A percentile compares a stretch with the other conserved stretches of the same genome.
These are phyloP conservation scores for Catocala fraxini DNA, from an alignment of 2,888 invertebrate genomes.

Conservation along the genomic window DNA sequence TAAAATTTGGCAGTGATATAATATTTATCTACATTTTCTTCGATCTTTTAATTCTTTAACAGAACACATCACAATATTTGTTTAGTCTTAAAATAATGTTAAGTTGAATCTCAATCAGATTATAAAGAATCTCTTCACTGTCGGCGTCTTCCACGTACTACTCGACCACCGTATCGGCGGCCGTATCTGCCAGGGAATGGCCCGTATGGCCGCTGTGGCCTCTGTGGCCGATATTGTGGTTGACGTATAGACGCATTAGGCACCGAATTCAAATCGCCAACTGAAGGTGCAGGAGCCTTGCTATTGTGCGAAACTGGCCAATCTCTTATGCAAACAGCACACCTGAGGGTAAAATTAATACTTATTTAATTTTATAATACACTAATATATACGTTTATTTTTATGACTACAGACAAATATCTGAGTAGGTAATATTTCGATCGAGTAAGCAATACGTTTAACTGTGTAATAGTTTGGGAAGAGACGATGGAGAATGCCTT, in stretches of 20 bases:
- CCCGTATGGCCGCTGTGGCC: conserved; percentile 36
- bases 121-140: conserved; percentile 38
- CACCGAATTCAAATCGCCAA: conserved; percentile 68
- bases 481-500: too few species aligned
- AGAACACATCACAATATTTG: conserved; percentile 45
- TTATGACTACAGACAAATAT: too few species aligned
- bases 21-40: conserved; percentile 31
- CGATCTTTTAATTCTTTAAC: conserved; percentile 20
- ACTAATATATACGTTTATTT: too few species aligned
- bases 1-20: conserved; percentile 43
- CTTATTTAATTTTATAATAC: too few species aligned
- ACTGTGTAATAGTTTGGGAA: too few species aligned
- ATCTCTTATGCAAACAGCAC: conserved; percentile 78
- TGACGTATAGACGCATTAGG: conserved; percentile 64
- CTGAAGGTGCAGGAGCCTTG: conserved; percentile 39
- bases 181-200: neutral
- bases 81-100: conserved; percentile 37
- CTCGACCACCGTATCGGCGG: conserved; percentile 34
- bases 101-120: conserved; percentile 34
- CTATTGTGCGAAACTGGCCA: conserved; percentile 57
- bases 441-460: too few species aligned
- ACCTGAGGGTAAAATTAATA: conserved; percentile 57
- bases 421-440: too few species aligned
- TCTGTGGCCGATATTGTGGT: conserved; percentile 42
- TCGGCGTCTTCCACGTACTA: conserved; percentile 65